A percentile compares a stretch with the other conserved stretches of the same genome.
phyloP scores from a whole-genome alignment of 1,140 invertebrate species.

The Bombus turneri region DNA sequence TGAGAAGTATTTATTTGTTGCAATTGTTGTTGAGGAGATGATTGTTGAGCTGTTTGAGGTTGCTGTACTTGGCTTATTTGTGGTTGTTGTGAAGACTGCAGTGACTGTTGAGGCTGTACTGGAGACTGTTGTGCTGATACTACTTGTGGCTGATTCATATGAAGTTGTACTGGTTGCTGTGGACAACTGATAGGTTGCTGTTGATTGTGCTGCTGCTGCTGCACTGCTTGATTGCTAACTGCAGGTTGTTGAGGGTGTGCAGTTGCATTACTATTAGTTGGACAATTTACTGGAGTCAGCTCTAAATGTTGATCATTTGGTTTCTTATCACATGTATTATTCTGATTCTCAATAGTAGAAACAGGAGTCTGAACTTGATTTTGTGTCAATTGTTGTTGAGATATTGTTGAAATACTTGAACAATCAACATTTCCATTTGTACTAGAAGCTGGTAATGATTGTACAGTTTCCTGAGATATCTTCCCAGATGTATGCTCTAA shows the following conservation, averaged over 20 bases:
- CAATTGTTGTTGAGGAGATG: constrained; percentile 45
- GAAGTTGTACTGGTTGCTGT: constrained; percentile 60
- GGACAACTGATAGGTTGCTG: constrained; percentile 66
- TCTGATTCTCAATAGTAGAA: constrained; percentile 72
- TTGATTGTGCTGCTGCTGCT: constrained; percentile 48
- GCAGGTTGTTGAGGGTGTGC: constrained; percentile 62
- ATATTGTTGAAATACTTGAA: constrained; percentile 66
- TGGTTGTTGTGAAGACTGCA: constrained; percentile 69
- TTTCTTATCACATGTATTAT: constrained; percentile 69
- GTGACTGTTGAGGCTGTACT: constrained; percentile 51
- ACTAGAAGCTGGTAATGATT: constrained; percentile 78
- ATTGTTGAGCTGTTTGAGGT: constrained; percentile 61
- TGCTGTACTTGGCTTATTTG: constrained; percentile 60
- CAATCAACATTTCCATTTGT: constrained; percentile 78
- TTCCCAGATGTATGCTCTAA: constrained; percentile 68
- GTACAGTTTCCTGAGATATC: constrained; percentile 75
- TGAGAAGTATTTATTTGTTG: constrained; percentile 52
- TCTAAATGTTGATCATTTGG: constrained; percentile 72
- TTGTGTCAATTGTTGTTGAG: constrained; percentile 64
- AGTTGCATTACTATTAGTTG: constrained; percentile 50
- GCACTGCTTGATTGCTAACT: constrained; percentile 8
- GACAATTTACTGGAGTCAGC: constrained; percentile 63
- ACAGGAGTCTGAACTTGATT: constrained; percentile 63
- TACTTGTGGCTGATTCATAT: constrained; percentile 67
- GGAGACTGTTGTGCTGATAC: constrained; percentile 56